Evolutionary conservation across 1,140 invertebrate genomes (phyloP).

Genomic region (Brachionus rotundiformis): DNA sequence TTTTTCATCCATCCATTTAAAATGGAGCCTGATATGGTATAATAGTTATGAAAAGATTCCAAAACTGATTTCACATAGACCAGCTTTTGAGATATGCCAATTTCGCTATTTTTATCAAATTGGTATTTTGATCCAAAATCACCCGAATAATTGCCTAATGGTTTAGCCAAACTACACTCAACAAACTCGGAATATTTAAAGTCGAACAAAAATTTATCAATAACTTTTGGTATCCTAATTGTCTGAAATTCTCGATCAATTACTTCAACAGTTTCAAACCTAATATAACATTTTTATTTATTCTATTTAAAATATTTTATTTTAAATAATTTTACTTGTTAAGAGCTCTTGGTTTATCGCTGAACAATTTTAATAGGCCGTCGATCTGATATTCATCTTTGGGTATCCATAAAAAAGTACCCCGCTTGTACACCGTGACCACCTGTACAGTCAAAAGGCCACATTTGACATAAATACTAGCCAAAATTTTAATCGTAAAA

Average conservation of each 20-base stretch:
- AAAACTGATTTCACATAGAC: background rate
- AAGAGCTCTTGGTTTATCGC: background rate
- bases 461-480: background rate
- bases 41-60: background rate
- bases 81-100: background rate
- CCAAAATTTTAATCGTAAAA: background rate
- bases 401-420: background rate
- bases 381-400: background rate
- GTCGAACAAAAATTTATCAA: background rate
- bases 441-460: background rate
- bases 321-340: background rate
- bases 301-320: background rate
- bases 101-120: background rate
- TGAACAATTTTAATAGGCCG: background rate
- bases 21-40: background rate
- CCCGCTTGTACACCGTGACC: background rate
- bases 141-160: background rate
- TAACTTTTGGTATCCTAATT: background rate
- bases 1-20: background rate
- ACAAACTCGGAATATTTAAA: background rate
- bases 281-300: background rate
- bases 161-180: background rate
- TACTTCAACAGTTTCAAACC: background rate
- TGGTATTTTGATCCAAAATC: background rate
- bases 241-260: constrained; percentile 6